Evolutionary conservation across 2,888 invertebrate genomes (phyloP), one percentile per base, ranked within the genome.

Genomic region (Drosophila histrio): DNA sequence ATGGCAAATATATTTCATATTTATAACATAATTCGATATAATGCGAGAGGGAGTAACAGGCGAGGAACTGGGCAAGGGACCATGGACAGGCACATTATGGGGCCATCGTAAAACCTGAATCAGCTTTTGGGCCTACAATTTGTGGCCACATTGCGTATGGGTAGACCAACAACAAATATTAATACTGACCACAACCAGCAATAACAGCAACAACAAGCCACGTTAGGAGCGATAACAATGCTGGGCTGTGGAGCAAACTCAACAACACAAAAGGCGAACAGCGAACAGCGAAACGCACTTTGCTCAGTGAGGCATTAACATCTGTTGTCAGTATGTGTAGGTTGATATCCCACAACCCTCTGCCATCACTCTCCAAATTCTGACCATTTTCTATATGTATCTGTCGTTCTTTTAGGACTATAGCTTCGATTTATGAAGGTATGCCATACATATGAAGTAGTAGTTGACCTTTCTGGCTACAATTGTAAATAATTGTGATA

Each of bases 11-110:
- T 79, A 82, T 83, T 84, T 84, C 65, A 83, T 84, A 84, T 86
- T 86, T 82, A 82, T 82, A 87, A 82, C 82, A 82, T 82, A 82
- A 82, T 82, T 87, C 84, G 81, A 83, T 87, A 86, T 82, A 82
- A 82, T 82, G 66, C 84, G 54, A 62, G 54, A 53, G 86, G 50
- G 61, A 52, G 74, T 52, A 52, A 50, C 58, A 22, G n/a, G 9
- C 9, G 4, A 9, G 6, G 13, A 7, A 30, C 2, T 19, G 19
- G 21, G 28, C 3, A 3, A 19, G 5, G 52, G 50, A 22, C 34
- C 21, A 22, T 63, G 19, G 22, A 7, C 32, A 32, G 36, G 39
- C 56, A 44, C 43, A 44, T 72, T 57, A 62, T 72, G 77, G 63
- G 53, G 17, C 54, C 68, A 60, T 73, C 87, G 65, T 87, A 87